Conservation (phyloP, 2,888 invertebrate genomes). For the Smittia sp. region DNA sequence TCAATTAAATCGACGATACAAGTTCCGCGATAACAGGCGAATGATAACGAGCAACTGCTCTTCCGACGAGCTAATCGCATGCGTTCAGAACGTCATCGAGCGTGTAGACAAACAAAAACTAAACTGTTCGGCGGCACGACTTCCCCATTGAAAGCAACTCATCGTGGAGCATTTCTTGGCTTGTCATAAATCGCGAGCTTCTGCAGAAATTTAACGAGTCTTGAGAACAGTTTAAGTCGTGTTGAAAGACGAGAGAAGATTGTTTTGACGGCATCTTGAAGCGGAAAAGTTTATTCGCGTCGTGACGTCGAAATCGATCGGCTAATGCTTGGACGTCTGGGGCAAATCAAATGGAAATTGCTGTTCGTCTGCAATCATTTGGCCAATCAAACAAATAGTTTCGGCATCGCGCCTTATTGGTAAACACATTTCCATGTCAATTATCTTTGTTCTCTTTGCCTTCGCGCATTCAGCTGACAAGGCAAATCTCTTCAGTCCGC, state of each 20-base stretch:
- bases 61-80: too few relatives aligned
- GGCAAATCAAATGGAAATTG: neutral
- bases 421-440: neutral
- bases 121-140: too few relatives aligned
- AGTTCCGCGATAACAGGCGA: too few relatives aligned
- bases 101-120: too few relatives aligned
- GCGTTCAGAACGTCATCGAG: too few relatives aligned
- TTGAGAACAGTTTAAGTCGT: neutral
- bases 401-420: neutral
- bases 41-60: too few relatives aligned
- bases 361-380: neutral
- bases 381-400: neutral
- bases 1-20: too few relatives aligned
- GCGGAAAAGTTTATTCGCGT: neutral
- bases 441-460: neutral
- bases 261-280: constrained; percentile 8
- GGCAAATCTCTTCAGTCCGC: too few relatives aligned
- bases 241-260: neutral
- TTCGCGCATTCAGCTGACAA: neutral
- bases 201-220: constrained; percentile 1
- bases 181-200: neutral
- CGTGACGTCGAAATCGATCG: neutral
- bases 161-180: too few relatives aligned
- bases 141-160: too few relatives aligned
- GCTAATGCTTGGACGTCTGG: neutral